These are phyloP conservation scores for Mandrillus leucophaeus DNA, from an alignment of 2,113 vertebrate genomes.

Conservation along the genomic window DNA sequence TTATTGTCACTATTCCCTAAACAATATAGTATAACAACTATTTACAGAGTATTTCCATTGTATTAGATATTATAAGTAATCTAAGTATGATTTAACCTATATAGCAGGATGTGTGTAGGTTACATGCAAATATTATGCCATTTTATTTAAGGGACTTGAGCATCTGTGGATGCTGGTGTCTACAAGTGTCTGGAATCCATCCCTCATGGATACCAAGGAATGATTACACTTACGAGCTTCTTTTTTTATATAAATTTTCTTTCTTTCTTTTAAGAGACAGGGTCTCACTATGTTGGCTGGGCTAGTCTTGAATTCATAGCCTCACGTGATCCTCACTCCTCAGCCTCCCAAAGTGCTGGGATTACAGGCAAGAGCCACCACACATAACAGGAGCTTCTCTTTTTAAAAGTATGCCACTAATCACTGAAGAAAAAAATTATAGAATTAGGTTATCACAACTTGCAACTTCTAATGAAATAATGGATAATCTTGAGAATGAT, in stretches of 20 bases:
- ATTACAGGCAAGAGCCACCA: no score
- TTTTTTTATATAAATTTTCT: no score
- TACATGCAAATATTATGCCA: background rate
- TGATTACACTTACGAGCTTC: background rate
- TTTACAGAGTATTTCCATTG: background rate
- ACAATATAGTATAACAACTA: background rate
- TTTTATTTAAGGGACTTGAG: background rate
- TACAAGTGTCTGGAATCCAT: background rate
- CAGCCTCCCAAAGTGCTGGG: no score
- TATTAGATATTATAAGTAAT: background rate
- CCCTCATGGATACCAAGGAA: background rate
- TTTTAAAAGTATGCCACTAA: background rate
- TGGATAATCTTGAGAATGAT: background rate
- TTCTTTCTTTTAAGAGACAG: no score
- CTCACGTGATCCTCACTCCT: no score
- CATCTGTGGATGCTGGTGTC: background rate
- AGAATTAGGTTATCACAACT: background rate
- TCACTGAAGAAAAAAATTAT: background rate
- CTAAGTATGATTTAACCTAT: background rate
- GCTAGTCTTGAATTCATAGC: no score
- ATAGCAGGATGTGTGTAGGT: background rate
- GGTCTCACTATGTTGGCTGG: no score
- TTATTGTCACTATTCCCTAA: background rate
- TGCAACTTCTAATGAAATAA: background rate
- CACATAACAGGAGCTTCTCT: background rate